phyloP scores from a whole-genome alignment of 2,113 vertebrate genomes.

The Amazona vittata region DNA sequence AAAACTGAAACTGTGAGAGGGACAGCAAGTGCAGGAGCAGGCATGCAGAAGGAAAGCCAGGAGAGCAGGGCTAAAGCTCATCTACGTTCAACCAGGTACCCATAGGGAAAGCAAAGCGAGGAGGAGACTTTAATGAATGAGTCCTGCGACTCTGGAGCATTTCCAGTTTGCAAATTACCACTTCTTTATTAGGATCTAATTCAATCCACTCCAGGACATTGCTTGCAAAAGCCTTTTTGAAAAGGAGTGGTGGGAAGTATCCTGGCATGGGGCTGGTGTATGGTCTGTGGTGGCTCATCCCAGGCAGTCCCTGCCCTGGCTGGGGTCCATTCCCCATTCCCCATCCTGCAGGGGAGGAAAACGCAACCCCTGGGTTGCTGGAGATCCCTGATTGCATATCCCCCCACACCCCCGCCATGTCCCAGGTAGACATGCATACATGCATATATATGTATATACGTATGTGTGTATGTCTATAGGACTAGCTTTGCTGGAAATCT shows the following conservation, averaged over 20 bases:
- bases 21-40: background rate
- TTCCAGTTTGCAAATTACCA: constrained; percentile 55
- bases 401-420: background rate
- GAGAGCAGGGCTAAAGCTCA: background rate
- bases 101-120: background rate
- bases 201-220: background rate
- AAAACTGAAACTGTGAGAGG: background rate
- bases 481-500: background rate
- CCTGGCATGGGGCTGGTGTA: background rate
- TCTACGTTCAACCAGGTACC: background rate
- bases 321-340: background rate
- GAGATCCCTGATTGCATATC: background rate
- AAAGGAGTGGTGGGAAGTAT: background rate
- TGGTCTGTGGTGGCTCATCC: background rate
- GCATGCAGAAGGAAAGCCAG: background rate
- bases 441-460: background rate
- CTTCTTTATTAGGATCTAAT: constrained; percentile 46
- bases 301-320: background rate
- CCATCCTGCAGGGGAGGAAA: background rate
- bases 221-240: constrained; percentile 21
- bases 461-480: background rate
- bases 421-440: background rate
- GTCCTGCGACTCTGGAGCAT: constrained; percentile 13
- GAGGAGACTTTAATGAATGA: constrained; percentile 33
- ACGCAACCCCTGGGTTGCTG: background rate